Base-by-base conservation (phyloP, 1,140 invertebrate species). In the Aphelinus atriplicis region DNA sequence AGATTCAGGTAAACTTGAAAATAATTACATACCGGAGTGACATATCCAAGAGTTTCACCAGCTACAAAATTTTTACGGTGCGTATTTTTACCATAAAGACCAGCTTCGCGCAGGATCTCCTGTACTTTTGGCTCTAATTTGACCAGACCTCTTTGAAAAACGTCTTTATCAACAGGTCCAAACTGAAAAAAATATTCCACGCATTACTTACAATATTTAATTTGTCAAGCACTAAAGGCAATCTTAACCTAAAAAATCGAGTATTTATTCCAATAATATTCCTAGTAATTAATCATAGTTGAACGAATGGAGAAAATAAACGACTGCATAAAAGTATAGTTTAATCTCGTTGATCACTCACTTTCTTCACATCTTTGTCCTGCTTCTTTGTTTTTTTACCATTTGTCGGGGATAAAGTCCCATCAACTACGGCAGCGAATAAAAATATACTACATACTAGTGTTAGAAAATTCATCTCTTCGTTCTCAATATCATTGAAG, bases 41-140 rank as follows among this genome's bases (percentile, higher is more conserved):
- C 94, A 87, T 96, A 98, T 69, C 94, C 96, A 50, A 98, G 87
- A 45, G 94, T 92, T 10, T 92, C 88, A 46, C 92, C 93, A 75
- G 91, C 89, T 3, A 42, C 58, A 84, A 95, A 94, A 79, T 91
- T 90, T 78, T 91, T 90, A 1, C 88, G 78, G 3, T 89, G 87
- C 5, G 91, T 92, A 69, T 95, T 90, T 79, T 91, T 91, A 83
- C 91, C 92, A 85, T 93, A 96, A 1, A 91, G 89, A 57, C 90
- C 90, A 87, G 95, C 90, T 83, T 96, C 92, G 71, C 90, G 89
- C 69, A 96, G 78, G 75, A 97, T 95, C 77, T 96, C 94, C 81
- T 91, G 91, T 9, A 89, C 86, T 79, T 90, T 90, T 1, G 92
- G 89, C 64, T 91, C 89, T 80, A 91, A 89, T 3, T 87, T 88